Conservation (phyloP, 2,888 invertebrate species). For the Cecidostiba fungosa region DNA sequence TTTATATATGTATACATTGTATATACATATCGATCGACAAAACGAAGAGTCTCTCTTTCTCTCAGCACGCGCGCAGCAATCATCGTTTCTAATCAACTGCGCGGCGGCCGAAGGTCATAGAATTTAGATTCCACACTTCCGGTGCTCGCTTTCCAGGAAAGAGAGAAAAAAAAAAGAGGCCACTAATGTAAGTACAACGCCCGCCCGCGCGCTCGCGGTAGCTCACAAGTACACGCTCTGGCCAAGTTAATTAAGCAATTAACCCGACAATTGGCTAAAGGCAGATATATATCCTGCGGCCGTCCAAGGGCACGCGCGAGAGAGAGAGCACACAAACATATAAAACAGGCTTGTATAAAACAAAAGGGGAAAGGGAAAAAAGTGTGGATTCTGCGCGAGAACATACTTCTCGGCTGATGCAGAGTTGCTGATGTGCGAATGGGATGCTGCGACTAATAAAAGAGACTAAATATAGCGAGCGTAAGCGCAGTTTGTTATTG, state of each 20-base stretch:
- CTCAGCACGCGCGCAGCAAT: background rate
- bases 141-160: constrained; percentile 33
- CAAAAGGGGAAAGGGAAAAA: too few species aligned
- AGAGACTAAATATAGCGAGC: too few species aligned
- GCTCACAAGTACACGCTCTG: background rate
- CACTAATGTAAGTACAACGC: background rate
- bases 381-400: too few species aligned
- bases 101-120: constrained; percentile 14
- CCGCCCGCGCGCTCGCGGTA: background rate
- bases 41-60: too few species aligned
- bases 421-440: too few species aligned
- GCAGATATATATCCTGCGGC: constrained; percentile 6
- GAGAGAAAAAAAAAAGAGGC: background rate
- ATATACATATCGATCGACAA: too few species aligned
- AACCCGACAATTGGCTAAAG: constrained; percentile 69
- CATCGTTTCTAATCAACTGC: background rate
- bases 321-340: too few species aligned
- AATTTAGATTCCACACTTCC: constrained; percentile 45
- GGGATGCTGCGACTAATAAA: too few species aligned
- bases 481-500: too few species aligned
- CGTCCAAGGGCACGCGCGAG: constrained; percentile 26
- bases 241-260: constrained; percentile 72
- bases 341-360: too few species aligned
- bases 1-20: too few species aligned
- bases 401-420: too few species aligned